phyloP scores from a whole-genome alignment of 30 jellyfish, hydroid and myxozoan species.

The Catostylus mosaicus region DNA sequence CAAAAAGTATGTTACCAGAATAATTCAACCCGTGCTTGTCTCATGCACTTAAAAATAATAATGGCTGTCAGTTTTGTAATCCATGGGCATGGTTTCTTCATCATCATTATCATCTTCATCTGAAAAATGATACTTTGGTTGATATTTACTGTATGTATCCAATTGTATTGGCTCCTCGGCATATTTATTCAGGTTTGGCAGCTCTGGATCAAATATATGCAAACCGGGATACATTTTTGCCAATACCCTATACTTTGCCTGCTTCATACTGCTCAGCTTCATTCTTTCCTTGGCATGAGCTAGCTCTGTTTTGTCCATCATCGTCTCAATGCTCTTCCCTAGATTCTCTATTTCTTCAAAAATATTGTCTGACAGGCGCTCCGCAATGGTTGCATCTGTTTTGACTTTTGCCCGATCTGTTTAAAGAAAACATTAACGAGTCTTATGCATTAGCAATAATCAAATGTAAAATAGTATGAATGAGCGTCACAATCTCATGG shows the following conservation, averaged over 20 bases:
- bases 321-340: background rate
- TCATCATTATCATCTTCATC: slow-evolving; percentile 1
- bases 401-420: background rate
- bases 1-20: no score
- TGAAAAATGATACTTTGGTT: background rate
- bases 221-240: background rate
- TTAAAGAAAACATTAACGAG: background rate
- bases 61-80: background rate
- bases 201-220: background rate
- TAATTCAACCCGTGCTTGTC: no score
- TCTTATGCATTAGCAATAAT: background rate
- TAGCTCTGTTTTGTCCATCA: background rate
- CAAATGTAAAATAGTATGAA: background rate
- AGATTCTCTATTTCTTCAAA: background rate
- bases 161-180: background rate
- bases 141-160: background rate
- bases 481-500: background rate
- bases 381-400: background rate
- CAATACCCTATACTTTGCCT: background rate
- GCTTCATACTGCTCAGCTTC: background rate
- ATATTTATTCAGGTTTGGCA: background rate
- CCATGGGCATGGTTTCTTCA: slow-evolving; percentile 5
- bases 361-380: background rate
- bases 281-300: slow-evolving; percentile 6
- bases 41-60: no score